A percentile compares a stretch with the other conserved stretches of the same genome.
Evolutionary conservation across 2,797 vertebrate species (phyloP).

Genomic region (Podarcis siculus): DNA sequence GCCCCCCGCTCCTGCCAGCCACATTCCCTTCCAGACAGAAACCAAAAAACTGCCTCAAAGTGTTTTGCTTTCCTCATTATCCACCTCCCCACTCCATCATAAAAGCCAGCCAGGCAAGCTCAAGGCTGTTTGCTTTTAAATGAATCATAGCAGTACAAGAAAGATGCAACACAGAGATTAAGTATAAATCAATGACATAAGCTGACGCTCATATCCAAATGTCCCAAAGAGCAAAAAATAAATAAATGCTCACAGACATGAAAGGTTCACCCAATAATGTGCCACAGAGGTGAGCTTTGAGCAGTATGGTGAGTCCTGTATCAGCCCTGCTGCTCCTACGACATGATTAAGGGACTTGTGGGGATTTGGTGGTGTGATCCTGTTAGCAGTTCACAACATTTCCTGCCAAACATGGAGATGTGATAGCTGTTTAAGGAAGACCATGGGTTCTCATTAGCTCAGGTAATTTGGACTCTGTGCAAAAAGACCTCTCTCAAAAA

Average conservation of each 20-base stretch:
- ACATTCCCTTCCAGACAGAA: conserved; percentile 75
- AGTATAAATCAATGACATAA: conserved; percentile 83
- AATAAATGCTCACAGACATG: conserved; percentile 75
- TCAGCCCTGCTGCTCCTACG: conserved; percentile 59
- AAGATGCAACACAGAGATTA: conserved; percentile 79
- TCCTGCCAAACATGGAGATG: conserved; percentile 10
- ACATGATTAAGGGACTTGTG: conserved; percentile 47
- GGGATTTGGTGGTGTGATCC: conserved; percentile 14
- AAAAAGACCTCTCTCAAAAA: too few relatives aligned
- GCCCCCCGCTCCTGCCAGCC: conserved; percentile 56
- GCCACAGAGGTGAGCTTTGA: conserved; percentile 64
- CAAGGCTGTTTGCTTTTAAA: conserved; percentile 90
- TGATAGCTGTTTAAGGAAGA: conserved; percentile 29
- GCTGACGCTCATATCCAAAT: conserved; percentile 77
- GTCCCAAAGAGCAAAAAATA: conserved; percentile 78
- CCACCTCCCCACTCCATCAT: conserved; percentile 52
- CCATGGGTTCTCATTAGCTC: neutral
- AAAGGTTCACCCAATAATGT: conserved; percentile 78
- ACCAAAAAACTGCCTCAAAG: conserved; percentile 57
- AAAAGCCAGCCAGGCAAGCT: conserved; percentile 81
- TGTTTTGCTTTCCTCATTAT: conserved; percentile 66
- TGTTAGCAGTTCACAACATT: conserved; percentile 25
- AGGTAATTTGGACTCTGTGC: too few relatives aligned
- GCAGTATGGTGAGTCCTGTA: conserved; percentile 39
- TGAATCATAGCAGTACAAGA: conserved; percentile 86